These are phyloP conservation scores for Oligia strigilis DNA, from an alignment of 2,888 invertebrate species.

Conservation along the genomic window DNA sequence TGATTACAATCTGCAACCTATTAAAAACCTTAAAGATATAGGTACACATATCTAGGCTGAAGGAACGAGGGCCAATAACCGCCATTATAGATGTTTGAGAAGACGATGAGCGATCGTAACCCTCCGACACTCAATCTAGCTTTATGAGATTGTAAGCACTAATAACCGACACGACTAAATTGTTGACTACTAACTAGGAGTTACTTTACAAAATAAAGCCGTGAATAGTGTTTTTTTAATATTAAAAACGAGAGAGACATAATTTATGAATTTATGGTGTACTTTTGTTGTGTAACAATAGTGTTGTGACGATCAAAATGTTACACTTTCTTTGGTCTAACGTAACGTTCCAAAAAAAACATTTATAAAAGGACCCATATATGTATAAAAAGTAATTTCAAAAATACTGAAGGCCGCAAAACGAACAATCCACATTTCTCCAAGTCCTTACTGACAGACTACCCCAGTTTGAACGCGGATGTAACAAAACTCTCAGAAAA, in stretches of 20 bases:
- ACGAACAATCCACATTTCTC: conserved; percentile 7
- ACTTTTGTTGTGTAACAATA: too few relatives aligned
- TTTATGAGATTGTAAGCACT: background rate
- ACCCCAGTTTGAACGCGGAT: conserved; percentile 35
- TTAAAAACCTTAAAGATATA: background rate
- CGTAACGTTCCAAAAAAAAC: background rate
- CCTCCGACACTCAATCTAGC: too few relatives aligned
- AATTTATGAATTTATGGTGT: background rate
- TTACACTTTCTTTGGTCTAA: background rate
- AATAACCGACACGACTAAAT: background rate
- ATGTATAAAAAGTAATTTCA: conserved; percentile 28
- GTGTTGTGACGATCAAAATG: too few relatives aligned
- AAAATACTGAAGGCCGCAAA: conserved; percentile 26
- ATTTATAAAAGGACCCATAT: conserved; percentile 12
- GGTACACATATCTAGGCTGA: background rate
- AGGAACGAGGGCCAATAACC: background rate
- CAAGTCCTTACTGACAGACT: conserved; percentile 45
- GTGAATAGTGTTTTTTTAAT: background rate
- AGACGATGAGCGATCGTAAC: background rate
- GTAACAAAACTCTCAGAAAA: conserved; percentile 38
- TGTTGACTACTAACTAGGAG: too few relatives aligned
- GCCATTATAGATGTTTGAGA: background rate
- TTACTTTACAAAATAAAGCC: background rate
- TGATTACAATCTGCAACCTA: too few relatives aligned
- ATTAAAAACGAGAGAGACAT: background rate